These are phyloP conservation scores for Amphiprion clarkii DNA, from an alignment of 2,797 vertebrate genomes.

Conservation along the genomic window DNA sequence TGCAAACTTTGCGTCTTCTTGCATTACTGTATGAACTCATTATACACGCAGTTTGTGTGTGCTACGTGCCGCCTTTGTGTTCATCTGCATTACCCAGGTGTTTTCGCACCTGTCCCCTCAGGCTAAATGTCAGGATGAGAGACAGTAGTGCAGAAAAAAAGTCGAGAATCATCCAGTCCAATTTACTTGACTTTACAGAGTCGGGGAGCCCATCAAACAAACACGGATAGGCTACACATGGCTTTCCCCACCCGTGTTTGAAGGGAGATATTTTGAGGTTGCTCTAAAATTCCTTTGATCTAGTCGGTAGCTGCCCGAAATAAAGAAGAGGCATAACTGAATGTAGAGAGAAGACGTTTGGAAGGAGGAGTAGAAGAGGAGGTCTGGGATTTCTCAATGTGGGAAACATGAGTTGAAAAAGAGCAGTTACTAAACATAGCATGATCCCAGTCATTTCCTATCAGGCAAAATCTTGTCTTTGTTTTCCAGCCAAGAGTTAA, in stretches of 20 bases:
- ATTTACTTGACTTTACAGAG: constrained; percentile 46
- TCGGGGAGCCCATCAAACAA: constrained; percentile 55
- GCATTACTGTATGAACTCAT: constrained; percentile 10
- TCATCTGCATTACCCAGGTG: constrained; percentile 41
- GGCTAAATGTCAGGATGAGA: constrained; percentile 56
- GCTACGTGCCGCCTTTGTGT: constrained; percentile 18
- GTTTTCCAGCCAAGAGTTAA: background rate
- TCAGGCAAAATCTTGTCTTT: constrained; percentile 1
- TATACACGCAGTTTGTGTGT: constrained; percentile 4
- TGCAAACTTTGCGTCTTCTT: background rate
- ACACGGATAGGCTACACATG: constrained; percentile 56
- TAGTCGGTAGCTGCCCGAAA: constrained; percentile 52
- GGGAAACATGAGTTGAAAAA: constrained; percentile 37
- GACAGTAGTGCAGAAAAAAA: constrained; percentile 17
- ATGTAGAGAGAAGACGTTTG: constrained; percentile 11
- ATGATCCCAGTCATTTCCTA: constrained; percentile 7
- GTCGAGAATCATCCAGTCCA: constrained; percentile 34
- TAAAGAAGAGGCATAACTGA: constrained; percentile 47
- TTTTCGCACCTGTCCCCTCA: constrained; percentile 49
- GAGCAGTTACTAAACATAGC: constrained; percentile 37
- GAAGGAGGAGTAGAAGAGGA: constrained; percentile 30
- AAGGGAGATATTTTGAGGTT: constrained; percentile 72
- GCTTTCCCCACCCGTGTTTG: constrained; percentile 50
- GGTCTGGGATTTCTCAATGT: constrained; percentile 42
- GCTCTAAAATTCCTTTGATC: constrained; percentile 78